Conservation (phyloP, 2,888 invertebrate genomes). For the Erynnis tages region DNA sequence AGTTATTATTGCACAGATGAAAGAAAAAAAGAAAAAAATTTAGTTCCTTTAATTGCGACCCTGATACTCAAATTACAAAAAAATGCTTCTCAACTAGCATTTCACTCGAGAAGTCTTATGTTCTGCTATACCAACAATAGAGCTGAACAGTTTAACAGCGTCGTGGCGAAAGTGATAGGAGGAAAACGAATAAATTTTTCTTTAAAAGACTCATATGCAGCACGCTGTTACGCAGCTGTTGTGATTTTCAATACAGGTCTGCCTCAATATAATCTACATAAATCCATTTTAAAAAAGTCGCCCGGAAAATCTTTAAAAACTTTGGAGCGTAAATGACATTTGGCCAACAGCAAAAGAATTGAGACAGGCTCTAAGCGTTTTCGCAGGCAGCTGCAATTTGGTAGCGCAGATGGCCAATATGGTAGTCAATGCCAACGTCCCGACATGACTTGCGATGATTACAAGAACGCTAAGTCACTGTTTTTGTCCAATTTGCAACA, state of each 20-base stretch:
- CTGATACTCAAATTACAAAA: too few relatives aligned
- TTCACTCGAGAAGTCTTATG: neutral
- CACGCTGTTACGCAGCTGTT: conserved; percentile 19
- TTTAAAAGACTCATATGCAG: neutral
- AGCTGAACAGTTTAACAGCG: neutral
- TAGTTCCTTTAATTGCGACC: too few relatives aligned
- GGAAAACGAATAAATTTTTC: neutral
- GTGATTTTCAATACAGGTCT: conserved; percentile 5
- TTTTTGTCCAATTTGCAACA: too few relatives aligned
- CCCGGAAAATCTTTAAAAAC: conserved; percentile 13
- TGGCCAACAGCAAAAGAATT: neutral
- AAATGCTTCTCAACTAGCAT: neutral
- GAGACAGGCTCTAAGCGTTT: too few relatives aligned
- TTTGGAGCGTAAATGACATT: neutral
- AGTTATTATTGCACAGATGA: too few relatives aligned
- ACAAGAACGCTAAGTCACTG: neutral
- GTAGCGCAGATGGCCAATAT: neutral
- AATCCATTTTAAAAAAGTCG: neutral
- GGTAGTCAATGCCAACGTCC: neutral
- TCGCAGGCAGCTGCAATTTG: neutral
- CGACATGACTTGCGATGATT: neutral
- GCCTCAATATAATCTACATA: conserved; percentile 20
- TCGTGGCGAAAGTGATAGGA: neutral
- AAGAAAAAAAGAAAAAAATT: too few relatives aligned
- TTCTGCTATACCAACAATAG: neutral